phyloP scores from a whole-genome alignment of 2,888 invertebrate genomes.

The Phortica magna region DNA sequence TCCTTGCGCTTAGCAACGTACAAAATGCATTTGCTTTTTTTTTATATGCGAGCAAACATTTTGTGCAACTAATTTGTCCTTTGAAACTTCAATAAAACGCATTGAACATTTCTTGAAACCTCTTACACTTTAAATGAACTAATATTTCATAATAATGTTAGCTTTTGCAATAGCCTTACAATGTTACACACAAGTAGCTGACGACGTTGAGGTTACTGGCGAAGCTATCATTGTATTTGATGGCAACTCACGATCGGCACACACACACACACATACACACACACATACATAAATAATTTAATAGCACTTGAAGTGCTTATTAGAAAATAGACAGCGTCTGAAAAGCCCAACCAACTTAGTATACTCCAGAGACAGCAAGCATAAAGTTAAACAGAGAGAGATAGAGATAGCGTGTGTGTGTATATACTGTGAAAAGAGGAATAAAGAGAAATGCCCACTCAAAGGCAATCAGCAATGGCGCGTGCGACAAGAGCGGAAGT shows the following conservation, averaged over 20 bases:
- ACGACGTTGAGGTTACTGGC: background rate
- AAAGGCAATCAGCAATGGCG: constrained; percentile 13
- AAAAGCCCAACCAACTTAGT: background rate
- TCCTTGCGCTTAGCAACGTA: too few species aligned
- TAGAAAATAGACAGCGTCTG: background rate
- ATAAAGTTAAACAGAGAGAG: too few species aligned
- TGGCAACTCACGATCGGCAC: background rate
- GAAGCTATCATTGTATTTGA: background rate
- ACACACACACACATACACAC: background rate
- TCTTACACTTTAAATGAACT: too few species aligned
- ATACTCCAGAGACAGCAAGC: background rate
- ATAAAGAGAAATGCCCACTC: background rate
- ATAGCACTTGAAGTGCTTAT: constrained; percentile 15
- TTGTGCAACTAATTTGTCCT: too few species aligned
- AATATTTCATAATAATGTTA: too few species aligned
- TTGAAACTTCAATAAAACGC: too few species aligned
- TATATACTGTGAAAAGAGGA: too few species aligned
- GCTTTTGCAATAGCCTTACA: background rate
- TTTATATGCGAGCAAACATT: too few species aligned
- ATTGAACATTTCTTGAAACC: too few species aligned
- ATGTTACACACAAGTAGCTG: background rate
- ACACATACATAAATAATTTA: constrained; percentile 26
- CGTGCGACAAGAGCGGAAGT: constrained; percentile 68
- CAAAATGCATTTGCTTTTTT: too few species aligned
- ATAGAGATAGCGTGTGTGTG: too few species aligned